Percentiles rank a stretch among this genome's conserved stretches.
Conservation (phyloP, 2,113 vertebrate species). For the Cyprinodon tularosa region DNA sequence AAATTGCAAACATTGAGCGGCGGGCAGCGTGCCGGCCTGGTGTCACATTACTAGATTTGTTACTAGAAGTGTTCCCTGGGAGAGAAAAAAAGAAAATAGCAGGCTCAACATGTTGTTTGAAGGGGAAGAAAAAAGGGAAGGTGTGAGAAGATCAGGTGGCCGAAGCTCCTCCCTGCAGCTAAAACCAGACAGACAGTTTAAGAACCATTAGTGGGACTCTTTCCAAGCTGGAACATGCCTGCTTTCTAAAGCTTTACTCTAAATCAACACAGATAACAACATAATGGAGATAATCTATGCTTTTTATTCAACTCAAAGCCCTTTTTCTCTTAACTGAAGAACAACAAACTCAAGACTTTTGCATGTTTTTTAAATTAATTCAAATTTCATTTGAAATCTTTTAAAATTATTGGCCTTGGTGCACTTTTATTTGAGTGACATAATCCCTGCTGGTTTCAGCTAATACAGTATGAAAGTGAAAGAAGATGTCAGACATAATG, state of each 20-base stretch:
- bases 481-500: neutral
- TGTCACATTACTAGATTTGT: conserved; percentile 33
- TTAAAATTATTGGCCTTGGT: neutral
- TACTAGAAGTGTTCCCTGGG: conserved; percentile 1
- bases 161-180: conserved; percentile 36
- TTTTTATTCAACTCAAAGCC: neutral
- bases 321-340: neutral
- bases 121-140: neutral
- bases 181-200: neutral
- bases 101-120: conserved; percentile 24
- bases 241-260: neutral
- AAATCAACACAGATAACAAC: neutral
- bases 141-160: conserved; percentile 10
- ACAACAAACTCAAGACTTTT: neutral
- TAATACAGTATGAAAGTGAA: conserved; percentile 42
- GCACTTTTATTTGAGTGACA: neutral
- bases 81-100: neutral
- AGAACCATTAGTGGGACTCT: neutral
- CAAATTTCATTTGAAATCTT: neutral
- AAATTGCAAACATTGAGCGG: conserved; percentile 39
- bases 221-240: conserved; percentile 42
- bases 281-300: neutral
- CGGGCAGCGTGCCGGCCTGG: conserved; percentile 20
- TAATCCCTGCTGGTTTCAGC: neutral
- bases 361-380: neutral